Conservation (phyloP, 2,888 invertebrate genomes). For the Drosophila fungiperda region DNA sequence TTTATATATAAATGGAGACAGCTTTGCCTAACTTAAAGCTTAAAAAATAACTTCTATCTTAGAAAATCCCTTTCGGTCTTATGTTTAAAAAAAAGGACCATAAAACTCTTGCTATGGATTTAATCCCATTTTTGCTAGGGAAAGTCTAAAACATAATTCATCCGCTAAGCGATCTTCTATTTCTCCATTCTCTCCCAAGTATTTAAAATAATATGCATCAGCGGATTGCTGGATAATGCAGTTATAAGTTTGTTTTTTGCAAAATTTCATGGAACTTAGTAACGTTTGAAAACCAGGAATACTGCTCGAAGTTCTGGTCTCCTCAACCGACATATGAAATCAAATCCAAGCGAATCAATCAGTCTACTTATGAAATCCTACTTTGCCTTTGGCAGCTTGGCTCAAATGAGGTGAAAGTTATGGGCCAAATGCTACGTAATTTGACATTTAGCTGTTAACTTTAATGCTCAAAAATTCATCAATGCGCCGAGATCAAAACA, state of each 20-base stretch:
- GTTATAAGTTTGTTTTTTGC: too few species aligned
- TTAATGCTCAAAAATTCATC: conserved; percentile 1
- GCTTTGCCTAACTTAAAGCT: not conserved
- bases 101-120: too few species aligned
- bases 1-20: not conserved
- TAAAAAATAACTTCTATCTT: not conserved
- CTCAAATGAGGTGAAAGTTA: not conserved
- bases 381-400: not conserved
- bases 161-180: not conserved
- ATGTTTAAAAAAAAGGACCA: not conserved
- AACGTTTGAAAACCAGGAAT: not conserved
- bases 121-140: too few species aligned
- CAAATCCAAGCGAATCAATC: not conserved
- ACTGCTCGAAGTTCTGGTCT: not conserved
- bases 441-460: not conserved
- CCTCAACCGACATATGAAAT: not conserved
- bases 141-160: not conserved
- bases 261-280: too few species aligned
- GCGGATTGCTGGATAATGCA: not conserved
- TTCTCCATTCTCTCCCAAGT: not conserved
- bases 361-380: not conserved
- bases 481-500: not conserved
- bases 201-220: not conserved
- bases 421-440: not conserved
- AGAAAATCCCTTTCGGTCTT: not conserved